phyloP scores from a whole-genome alignment of 2,888 invertebrate species.

The Drosophila atripex region DNA sequence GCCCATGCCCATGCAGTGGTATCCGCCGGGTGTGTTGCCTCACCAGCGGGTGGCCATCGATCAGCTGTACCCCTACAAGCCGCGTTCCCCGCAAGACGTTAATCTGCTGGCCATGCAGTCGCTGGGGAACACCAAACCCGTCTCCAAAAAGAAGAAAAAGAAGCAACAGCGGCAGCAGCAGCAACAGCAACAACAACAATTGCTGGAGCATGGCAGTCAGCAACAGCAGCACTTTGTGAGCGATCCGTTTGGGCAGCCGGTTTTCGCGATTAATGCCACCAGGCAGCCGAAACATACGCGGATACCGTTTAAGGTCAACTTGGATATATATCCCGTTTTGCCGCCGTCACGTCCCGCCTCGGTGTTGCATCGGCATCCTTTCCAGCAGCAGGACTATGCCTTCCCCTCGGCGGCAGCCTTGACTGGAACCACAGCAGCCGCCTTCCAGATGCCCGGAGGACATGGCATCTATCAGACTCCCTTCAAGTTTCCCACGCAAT shows the following conservation, averaged over 20 bases:
- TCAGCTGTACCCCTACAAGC: conserved; percentile 89
- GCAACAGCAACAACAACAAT: conserved; percentile 47
- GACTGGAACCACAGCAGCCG: conserved; percentile 40
- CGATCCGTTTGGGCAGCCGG: conserved; percentile 60
- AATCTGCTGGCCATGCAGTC: conserved; percentile 88
- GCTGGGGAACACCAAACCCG: conserved; percentile 39
- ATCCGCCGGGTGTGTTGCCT: conserved; percentile 47
- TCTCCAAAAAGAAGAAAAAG: conserved; percentile 75
- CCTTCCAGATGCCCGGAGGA: conserved; percentile 13
- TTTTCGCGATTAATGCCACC: conserved; percentile 72
- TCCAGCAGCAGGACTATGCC: conserved; percentile 63
- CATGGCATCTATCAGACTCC: conserved; percentile 67
- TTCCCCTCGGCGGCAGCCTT: conserved; percentile 59
- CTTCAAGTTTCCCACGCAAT: conserved; percentile 70
- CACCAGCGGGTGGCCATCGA: conserved; percentile 84
- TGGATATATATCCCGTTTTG: conserved; percentile 87
- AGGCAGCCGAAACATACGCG: conserved; percentile 73
- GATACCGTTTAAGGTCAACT: conserved; percentile 87
- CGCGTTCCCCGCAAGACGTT: conserved; percentile 89
- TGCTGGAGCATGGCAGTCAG: conserved; percentile 72
- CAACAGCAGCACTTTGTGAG: conserved; percentile 73
- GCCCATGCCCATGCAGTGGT: conserved; percentile 55
- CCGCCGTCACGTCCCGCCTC: conserved; percentile 75
- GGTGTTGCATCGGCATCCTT: conserved; percentile 70
- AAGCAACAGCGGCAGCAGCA: conserved; percentile 52